Conservation (phyloP, 37 sponge, comb jelly and placozoan genomes). For the Cliona cf. orientalis region DNA sequence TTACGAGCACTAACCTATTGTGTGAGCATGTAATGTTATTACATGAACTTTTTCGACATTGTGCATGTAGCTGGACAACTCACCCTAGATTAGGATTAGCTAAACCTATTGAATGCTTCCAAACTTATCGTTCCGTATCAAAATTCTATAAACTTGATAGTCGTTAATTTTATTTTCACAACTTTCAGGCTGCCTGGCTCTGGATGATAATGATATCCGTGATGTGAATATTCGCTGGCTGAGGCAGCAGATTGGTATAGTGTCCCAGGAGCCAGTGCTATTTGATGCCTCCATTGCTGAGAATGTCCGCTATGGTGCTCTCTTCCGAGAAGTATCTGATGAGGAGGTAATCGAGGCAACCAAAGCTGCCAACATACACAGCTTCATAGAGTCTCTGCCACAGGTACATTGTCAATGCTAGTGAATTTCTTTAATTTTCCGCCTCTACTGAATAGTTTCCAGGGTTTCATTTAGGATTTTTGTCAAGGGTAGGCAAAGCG, state of each 20-base stretch:
- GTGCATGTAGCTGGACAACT: too few species aligned
- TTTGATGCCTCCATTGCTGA: conserved; percentile 88
- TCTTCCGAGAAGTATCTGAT: conserved; percentile 76
- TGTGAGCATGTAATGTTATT: too few species aligned
- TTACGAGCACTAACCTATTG: too few species aligned
- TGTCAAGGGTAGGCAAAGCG: too few species aligned
- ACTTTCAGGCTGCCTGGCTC: conserved; percentile 49
- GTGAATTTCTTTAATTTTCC: not conserved
- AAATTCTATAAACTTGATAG: too few species aligned
- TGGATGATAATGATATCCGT: conserved; percentile 67
- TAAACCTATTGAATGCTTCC: too few species aligned
- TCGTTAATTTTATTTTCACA: too few species aligned
- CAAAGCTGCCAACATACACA: conserved; percentile 94
- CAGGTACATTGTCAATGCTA: conserved; percentile 48
- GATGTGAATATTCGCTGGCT: conserved; percentile 82
- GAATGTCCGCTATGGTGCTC: conserved; percentile 94
- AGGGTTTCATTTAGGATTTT: too few species aligned
- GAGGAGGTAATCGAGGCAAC: conserved; percentile 89
- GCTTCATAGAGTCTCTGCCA: conserved; percentile 83
- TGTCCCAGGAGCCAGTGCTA: conserved; percentile 90
- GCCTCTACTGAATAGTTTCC: too few species aligned
- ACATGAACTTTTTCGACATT: too few species aligned
- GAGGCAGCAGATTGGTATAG: conserved; percentile 85
- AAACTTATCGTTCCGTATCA: too few species aligned
- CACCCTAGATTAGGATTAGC: too few species aligned